A percentile compares a stretch with the other conserved stretches of the same genome.
Evolutionary conservation across 2,113 vertebrate genomes (phyloP).

Genomic region (Tupaia tana): DNA sequence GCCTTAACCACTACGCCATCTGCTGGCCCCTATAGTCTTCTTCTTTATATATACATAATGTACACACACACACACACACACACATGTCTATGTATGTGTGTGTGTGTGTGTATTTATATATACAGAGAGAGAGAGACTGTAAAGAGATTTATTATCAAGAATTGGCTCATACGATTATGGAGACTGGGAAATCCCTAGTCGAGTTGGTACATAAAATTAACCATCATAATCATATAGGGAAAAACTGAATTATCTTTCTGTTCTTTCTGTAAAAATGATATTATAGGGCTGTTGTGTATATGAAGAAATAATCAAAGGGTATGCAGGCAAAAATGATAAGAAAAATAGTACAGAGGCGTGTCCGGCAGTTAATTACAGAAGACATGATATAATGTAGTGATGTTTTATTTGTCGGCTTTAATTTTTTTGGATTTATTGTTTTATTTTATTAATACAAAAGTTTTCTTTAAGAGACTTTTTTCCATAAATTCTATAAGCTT

Average conservation of each 20-base stretch:
- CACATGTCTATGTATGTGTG: too few relatives aligned
- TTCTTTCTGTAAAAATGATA: neutral
- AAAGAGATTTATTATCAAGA: too few relatives aligned
- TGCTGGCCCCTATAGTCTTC: too few relatives aligned
- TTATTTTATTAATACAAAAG: slow-evolving; percentile 3
- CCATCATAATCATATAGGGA: neutral
- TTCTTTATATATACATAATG: too few relatives aligned
- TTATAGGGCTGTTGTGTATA: neutral
- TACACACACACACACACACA: too few relatives aligned
- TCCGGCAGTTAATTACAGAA: neutral
- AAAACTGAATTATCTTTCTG: neutral
- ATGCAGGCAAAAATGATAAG: neutral
- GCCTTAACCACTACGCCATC: too few relatives aligned
- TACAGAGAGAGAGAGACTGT: too few relatives aligned
- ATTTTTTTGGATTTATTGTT: neutral
- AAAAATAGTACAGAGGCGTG: neutral
- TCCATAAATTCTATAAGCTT: neutral
- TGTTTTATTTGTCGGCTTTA: neutral
- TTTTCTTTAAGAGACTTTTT: neutral
- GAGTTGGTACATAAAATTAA: neutral
- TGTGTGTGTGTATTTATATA: too few relatives aligned
- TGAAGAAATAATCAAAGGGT: neutral
- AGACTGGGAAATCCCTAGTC: neutral
- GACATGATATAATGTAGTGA: neutral
- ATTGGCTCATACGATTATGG: too few relatives aligned